A percentile compares a stretch with the other conserved stretches of the same genome.
phyloP scores from a whole-genome alignment of 2,113 vertebrate species.

The Colistium nudipinnis region DNA sequence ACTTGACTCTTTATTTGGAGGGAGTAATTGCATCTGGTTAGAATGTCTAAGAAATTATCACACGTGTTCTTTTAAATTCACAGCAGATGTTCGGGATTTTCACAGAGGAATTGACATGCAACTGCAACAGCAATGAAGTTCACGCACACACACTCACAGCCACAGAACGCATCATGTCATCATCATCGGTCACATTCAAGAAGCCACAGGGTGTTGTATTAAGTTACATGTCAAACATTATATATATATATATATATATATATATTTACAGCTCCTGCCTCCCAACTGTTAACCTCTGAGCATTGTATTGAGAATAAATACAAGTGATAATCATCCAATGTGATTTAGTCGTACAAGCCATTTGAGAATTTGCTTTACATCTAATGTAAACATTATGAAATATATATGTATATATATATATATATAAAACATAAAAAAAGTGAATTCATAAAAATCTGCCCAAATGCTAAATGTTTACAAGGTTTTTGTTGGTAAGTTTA shows the following conservation, averaged over 20 bases:
- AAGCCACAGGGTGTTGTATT: background rate
- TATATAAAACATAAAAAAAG: too few relatives aligned
- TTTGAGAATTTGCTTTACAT: too few relatives aligned
- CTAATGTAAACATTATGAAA: too few relatives aligned
- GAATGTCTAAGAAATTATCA: constrained; percentile 21
- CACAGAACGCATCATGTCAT: background rate
- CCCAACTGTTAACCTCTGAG: too few relatives aligned
- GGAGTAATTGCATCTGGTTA: background rate
- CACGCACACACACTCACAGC: background rate
- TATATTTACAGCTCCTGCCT: background rate
- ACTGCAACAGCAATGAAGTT: background rate
- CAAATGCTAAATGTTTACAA: too few relatives aligned
- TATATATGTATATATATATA: too few relatives aligned
- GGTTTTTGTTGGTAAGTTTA: too few relatives aligned
- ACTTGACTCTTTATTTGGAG: background rate
- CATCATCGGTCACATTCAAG: background rate
- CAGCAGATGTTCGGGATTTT: constrained; percentile 11
- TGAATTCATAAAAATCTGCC: too few relatives aligned
- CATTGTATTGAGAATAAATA: too few relatives aligned
- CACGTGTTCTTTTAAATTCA: background rate
- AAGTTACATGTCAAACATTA: background rate
- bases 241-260: background rate
- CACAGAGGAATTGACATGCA: constrained; percentile 4
- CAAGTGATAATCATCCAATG: too few relatives aligned
- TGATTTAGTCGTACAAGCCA: too few relatives aligned